A percentile compares a stretch with the other conserved stretches of the same genome.
phyloP scores from a whole-genome alignment of 2,797 vertebrate species.

The Pampus argenteus region DNA sequence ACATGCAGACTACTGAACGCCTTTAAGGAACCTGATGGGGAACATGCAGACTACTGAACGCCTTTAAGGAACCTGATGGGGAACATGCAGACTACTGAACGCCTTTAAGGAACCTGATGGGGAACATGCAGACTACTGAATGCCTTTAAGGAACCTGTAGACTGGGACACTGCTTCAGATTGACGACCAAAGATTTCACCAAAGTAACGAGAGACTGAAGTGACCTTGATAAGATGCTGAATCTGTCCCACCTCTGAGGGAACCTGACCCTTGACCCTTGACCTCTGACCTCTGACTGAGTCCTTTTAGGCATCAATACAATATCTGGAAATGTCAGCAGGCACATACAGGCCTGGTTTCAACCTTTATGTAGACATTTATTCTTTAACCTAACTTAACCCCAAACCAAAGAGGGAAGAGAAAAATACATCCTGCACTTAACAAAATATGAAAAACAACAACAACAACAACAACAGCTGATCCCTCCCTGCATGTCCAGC shows the following conservation, averaged over 20 bases:
- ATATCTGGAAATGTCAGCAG: slow-evolving; percentile 9
- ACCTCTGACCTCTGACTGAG: background rate
- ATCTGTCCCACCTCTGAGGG: background rate
- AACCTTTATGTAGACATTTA: background rate
- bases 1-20: background rate
- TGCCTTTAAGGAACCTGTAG: too few relatives aligned
- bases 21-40: too few relatives aligned
- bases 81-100: background rate
- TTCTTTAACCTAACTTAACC: background rate
- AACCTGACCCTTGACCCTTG: slow-evolving; percentile 29
- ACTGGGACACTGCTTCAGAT: too few relatives aligned
- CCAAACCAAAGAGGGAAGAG: background rate
- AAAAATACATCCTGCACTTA: background rate
- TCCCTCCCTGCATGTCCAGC: slow-evolving; percentile 33
- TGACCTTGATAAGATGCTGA: background rate
- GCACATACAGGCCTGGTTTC: background rate
- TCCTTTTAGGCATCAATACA: background rate
- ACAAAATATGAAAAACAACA: too few relatives aligned
- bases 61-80: too few relatives aligned
- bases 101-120: too few relatives aligned
- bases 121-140: background rate
- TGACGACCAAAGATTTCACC: too few relatives aligned
- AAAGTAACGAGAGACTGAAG: background rate
- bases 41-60: background rate
- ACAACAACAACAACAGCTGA: too few relatives aligned